These are phyloP conservation scores for Glareola pratincola DNA, from an alignment of 2,113 vertebrate genomes.

Conservation along the genomic window DNA sequence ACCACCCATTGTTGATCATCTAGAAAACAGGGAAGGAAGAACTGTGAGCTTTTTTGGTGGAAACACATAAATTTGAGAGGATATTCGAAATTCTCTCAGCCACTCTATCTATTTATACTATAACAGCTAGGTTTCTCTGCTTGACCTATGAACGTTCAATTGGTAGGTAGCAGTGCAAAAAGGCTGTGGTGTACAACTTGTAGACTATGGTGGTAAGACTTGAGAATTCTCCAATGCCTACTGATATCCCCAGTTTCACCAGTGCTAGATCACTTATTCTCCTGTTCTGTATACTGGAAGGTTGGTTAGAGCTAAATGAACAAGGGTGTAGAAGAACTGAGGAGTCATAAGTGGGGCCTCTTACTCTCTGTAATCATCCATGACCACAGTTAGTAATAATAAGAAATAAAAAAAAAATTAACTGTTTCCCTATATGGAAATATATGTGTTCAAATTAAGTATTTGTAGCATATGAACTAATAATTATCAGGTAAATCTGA, in stretches of 20 bases:
- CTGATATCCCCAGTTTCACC: neutral
- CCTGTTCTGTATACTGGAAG: neutral
- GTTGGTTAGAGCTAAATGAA: neutral
- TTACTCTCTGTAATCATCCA: neutral
- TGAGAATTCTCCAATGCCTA: neutral
- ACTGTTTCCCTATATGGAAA: neutral
- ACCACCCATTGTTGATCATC: neutral
- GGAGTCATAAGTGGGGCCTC: neutral
- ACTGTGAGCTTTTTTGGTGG: neutral
- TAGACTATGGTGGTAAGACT: neutral
- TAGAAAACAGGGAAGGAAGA: neutral
- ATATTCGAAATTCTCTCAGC: neutral
- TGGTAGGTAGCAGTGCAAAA: neutral
- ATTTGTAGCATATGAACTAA: neutral
- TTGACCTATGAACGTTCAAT: neutral
- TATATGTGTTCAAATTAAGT: neutral
- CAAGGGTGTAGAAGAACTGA: neutral
- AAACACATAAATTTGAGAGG: neutral
- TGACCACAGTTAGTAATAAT: neutral
- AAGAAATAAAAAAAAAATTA: neutral
- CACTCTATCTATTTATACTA: neutral
- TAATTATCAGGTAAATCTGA: neutral
- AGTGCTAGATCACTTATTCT: neutral
- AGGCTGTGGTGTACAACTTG: neutral
- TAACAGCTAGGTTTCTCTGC: neutral